A percentile compares a stretch with the other conserved stretches of the same genome.
Conservation (phyloP, 2,113 vertebrate genomes). For the Callospermophilus lateralis region DNA sequence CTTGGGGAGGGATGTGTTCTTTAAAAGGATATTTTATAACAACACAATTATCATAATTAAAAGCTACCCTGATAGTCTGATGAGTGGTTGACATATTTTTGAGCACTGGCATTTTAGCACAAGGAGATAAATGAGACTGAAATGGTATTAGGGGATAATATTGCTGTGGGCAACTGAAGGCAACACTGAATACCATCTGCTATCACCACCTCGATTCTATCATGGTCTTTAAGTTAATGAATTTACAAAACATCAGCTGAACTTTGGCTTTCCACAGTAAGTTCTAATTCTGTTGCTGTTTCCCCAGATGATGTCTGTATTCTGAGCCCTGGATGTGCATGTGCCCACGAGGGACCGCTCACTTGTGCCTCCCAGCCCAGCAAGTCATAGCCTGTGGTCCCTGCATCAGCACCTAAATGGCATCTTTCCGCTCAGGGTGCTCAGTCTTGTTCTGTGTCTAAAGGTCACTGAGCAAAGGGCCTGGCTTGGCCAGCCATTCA, state of each 20-base stretch:
- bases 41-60: slow-evolving; percentile 79
- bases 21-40: slow-evolving; percentile 59
- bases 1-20: slow-evolving; percentile 55
- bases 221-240: slow-evolving; percentile 50
- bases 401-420: not conserved
- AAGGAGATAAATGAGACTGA: slow-evolving; percentile 51
- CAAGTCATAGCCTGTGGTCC: not conserved
- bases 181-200: slow-evolving; percentile 36
- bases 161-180: not conserved
- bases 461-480: not conserved
- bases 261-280: slow-evolving; percentile 30
- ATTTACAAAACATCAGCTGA: slow-evolving; percentile 51
- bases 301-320: not conserved
- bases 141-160: slow-evolving; percentile 28
- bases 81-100: slow-evolving; percentile 75
- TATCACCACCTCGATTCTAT: not conserved
- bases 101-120: slow-evolving; percentile 54
- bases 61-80: slow-evolving; percentile 73
- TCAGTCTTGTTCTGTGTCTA: not conserved
- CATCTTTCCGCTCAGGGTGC: fast-evolving
- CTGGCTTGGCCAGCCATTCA: not conserved
- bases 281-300: not conserved
- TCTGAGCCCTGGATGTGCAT: fast-evolving
- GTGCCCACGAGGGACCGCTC: fast-evolving
- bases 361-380: not conserved